phyloP scores from a whole-genome alignment of 92 coral and sea anemone genomes.

The Galaxea fascicularis region DNA sequence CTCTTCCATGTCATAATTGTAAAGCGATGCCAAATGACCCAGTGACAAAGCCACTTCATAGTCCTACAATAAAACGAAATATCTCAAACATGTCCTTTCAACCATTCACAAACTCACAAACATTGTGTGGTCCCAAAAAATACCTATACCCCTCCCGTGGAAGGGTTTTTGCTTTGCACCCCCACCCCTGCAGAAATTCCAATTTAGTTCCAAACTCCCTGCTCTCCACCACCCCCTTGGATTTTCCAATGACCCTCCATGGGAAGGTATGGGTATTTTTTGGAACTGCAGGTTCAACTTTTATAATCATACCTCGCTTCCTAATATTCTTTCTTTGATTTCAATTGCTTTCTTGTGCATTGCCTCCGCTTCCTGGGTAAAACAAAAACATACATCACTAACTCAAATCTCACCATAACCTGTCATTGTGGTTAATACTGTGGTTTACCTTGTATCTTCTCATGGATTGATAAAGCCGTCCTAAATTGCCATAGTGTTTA shows the following conservation, averaged over 20 bases:
- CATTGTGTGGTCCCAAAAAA: no score
- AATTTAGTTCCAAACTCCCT: no score
- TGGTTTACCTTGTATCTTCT: conserved; percentile 78
- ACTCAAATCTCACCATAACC: not conserved
- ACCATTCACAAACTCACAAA: not conserved
- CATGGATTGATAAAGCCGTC: conserved; percentile 99
- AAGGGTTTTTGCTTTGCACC: no score
- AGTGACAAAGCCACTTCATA: conserved; percentile 96
- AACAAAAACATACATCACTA: not conserved
- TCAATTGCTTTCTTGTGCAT: conserved; percentile 99
- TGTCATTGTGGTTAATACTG: not conserved
- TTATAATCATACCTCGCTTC: conserved; percentile 76
- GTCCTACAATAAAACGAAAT: conserved; percentile 65
- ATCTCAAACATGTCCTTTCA: not conserved
- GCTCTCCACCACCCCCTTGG: no score
- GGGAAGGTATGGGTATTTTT: no score
- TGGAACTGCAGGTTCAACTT: no score
- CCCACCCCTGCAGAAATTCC: no score
- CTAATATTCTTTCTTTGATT: conserved; percentile 93
- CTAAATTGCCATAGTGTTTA: conserved; percentile 97
- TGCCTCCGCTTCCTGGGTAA: conserved; percentile 89
- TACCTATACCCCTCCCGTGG: no score
- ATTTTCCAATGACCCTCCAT: no score
- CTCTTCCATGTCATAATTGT: conserved; percentile 96
- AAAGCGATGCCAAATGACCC: conserved; percentile 95